Base-by-base conservation (phyloP, 2,113 vertebrate genomes). In the Speoplatyrhinus poulsoni region DNA sequence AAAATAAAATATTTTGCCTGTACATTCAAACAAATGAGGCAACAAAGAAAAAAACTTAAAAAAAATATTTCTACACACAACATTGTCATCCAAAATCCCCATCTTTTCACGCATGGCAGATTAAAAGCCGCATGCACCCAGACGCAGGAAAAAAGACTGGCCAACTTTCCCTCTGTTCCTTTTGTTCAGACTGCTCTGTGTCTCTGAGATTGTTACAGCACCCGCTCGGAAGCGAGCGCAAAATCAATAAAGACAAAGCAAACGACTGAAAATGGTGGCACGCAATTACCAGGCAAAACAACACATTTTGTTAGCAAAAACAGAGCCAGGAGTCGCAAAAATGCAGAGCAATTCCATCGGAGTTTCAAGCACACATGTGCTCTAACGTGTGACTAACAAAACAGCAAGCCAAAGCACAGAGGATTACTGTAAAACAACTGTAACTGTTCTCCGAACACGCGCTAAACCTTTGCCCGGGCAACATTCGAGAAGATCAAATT, bases 401-500 rank as follows among this genome's bases (percentile, higher is more conserved):
- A 57, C 64, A 69, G 59, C 1, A 63, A 69, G 52, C 60, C 48
- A 49, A 60, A 78, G 58, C 9, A 50, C 26, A 63, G 33, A 57
- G 47, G 73, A 66, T 58, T 15, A 4, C 49, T 72, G 56, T 53
- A 71, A 80, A 76, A 79, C 56, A 81, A 69, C 54, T 59, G 17
- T 48, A 62, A 80, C 60, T 48, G 61, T 9, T 12, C 53, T 15
- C 60, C 69, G 67, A 81, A 75, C 17, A 62, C 3, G 26, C 56
- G 49, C 55, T 46, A 68, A 82, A 83, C n/a, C 63, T 61, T 15
- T 48, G 59, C 50, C 17, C 55, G 63, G 54, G 57, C 26, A 76
- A 67, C 65, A 74, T 70, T 74, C 57, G 66, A 69, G 72, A 69
- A 70, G 55, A 77, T 58, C 6, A 19, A 46, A 63, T 77, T 76